phyloP scores from a whole-genome alignment of 1,140 invertebrate species.

The Drosophila miranda region DNA sequence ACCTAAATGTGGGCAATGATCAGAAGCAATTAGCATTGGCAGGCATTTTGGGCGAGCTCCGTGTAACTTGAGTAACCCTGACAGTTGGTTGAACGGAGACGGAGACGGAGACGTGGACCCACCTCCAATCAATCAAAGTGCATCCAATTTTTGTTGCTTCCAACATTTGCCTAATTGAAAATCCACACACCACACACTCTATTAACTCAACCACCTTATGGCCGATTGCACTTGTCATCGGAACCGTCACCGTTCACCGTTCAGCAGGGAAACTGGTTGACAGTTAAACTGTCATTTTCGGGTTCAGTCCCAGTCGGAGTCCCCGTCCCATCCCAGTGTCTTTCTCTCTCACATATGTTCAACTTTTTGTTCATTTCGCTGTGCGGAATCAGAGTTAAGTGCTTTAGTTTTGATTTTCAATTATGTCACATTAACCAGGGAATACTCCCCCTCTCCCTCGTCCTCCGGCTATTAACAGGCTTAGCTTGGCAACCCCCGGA shows the following conservation, averaged over 20 bases:
- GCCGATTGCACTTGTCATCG: constrained; percentile 75
- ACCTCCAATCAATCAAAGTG: constrained; percentile 50
- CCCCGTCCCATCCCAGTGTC: background rate
- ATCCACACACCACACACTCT: constrained; percentile 43
- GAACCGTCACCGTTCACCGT: constrained; percentile 31
- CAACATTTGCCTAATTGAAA: constrained; percentile 70
- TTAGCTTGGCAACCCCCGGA: constrained; percentile 54
- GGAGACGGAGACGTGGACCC: constrained; percentile 13
- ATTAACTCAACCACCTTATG: constrained; percentile 46
- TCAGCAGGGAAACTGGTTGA: constrained; percentile 57
- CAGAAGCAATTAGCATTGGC: constrained; percentile 72
- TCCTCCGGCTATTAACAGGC: constrained; percentile 56
- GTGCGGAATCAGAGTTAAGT: constrained; percentile 70
- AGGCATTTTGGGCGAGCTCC: constrained; percentile 15
- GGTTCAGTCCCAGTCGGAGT: constrained; percentile 1
- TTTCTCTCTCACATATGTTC: constrained; percentile 62
- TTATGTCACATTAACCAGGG: constrained; percentile 77
- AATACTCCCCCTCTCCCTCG: constrained; percentile 9
- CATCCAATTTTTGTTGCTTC: constrained; percentile 12
- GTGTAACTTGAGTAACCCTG: constrained; percentile 61
- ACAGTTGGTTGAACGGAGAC: constrained; percentile 47
- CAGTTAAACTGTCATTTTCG: constrained; percentile 77
- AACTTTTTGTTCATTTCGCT: constrained; percentile 73
- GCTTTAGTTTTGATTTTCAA: constrained; percentile 82
- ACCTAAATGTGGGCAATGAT: constrained; percentile 73